A percentile compares a stretch with the other conserved stretches of the same genome.
Conservation (phyloP, 2,113 vertebrate genomes). For the Falco punctatus region DNA sequence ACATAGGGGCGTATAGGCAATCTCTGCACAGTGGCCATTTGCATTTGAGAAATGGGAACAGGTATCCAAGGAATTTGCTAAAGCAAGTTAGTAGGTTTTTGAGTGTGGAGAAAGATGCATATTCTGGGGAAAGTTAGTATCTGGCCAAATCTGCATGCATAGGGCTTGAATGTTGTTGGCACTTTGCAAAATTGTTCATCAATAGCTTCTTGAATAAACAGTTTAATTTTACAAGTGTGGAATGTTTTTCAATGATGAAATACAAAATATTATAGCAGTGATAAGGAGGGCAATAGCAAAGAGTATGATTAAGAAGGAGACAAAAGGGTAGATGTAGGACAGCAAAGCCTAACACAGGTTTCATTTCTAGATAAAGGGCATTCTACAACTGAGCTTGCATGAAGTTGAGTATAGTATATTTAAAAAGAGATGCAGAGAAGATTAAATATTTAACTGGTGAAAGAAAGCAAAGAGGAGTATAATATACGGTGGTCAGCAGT, state of each 20-base stretch:
- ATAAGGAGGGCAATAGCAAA: not conserved
- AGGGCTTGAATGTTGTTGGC: not conserved
- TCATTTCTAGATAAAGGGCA: not conserved
- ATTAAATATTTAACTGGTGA: not conserved
- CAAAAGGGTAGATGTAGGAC: not conserved
- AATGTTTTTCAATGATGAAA: not conserved
- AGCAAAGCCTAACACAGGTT: not conserved
- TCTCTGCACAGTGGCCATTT: not conserved
- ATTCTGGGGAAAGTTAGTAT: not conserved
- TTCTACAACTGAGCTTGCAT: not conserved
- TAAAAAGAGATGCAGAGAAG: not conserved
- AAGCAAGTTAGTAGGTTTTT: not conserved
- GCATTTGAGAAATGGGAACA: not conserved
- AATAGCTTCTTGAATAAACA: not conserved
- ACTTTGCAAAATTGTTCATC: not conserved
- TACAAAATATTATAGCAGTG: not conserved
- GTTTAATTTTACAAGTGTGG: not conserved
- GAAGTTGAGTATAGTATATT: not conserved
- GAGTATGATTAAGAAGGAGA: not conserved
- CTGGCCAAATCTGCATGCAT: not conserved
- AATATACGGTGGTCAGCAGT: not conserved
- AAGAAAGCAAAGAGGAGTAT: not conserved
- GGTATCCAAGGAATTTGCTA: not conserved
- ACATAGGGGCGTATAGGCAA: not conserved
- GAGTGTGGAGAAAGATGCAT: not conserved